Percentiles rank a stretch among this genome's conserved stretches.
Conservation (phyloP, 2,888 invertebrate species). For the Ochropleura plecta region DNA sequence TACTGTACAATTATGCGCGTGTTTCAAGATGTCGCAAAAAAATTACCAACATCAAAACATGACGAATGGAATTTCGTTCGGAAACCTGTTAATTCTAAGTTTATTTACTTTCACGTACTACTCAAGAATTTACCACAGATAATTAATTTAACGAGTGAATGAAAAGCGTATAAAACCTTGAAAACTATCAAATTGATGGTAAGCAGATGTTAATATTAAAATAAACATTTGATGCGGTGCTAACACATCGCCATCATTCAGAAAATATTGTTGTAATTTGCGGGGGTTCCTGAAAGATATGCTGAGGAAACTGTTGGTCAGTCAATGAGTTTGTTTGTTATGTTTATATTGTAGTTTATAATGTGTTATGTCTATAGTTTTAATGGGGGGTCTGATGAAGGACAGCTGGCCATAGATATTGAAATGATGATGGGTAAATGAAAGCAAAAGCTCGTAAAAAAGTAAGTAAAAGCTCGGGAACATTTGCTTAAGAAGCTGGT, state of each 20-base stretch:
- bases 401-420: background rate
- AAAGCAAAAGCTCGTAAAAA: too few species aligned
- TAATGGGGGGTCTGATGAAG: constrained; percentile 14
- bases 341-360: constrained; percentile 32
- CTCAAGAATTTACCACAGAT: background rate
- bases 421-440: background rate
- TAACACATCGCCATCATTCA: constrained; percentile 13
- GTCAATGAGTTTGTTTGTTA: constrained; percentile 33
- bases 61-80: background rate
- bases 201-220: constrained; percentile 41
- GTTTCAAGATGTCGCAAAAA: background rate
- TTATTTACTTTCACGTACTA: background rate
- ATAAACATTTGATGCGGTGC: constrained; percentile 28
- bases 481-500: too few species aligned
- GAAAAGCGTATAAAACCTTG: constrained; percentile 37
- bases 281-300: constrained; percentile 19
- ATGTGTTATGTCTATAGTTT: constrained; percentile 22
- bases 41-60: background rate
- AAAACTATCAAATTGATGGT: constrained; percentile 10
- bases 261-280: constrained; percentile 37
- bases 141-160: constrained; percentile 23
- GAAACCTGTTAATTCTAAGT: background rate
- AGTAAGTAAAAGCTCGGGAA: too few species aligned
- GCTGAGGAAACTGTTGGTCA: constrained; percentile 24
- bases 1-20: too few species aligned